Evolutionary conservation across 2,113 vertebrate species (phyloP).

Genomic region (Channa maculata): DNA sequence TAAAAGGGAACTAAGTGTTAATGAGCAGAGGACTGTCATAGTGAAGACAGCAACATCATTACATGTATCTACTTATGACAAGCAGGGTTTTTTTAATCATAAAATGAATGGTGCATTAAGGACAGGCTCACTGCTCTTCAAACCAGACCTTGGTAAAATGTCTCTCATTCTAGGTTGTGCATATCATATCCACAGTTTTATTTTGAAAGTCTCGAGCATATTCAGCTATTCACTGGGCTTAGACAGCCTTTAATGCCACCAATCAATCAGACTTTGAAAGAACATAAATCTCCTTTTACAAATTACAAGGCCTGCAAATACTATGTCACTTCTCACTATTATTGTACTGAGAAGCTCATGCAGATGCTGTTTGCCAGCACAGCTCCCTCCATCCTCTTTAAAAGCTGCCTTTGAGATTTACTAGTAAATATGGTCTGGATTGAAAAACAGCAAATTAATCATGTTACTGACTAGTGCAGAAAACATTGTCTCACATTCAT

Average conservation of each 20-base stretch:
- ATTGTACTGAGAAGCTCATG: too few relatives aligned
- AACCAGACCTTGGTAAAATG: slow-evolving; percentile 15
- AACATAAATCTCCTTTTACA: neutral
- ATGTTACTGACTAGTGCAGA: neutral
- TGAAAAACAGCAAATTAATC: slow-evolving; percentile 12
- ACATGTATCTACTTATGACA: slow-evolving; percentile 24
- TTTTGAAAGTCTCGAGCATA: neutral
- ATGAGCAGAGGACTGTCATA: slow-evolving; percentile 36
- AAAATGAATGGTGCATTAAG: neutral
- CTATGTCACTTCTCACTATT: too few relatives aligned
- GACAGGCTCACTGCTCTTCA: slow-evolving; percentile 9
- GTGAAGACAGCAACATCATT: slow-evolving; percentile 46
- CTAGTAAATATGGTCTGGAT: neutral
- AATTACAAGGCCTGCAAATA: too few relatives aligned
- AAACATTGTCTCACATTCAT: slow-evolving; percentile 5
- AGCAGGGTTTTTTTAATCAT: neutral
- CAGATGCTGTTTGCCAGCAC: too few relatives aligned
- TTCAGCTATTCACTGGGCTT: neutral
- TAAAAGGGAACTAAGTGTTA: slow-evolving; percentile 66
- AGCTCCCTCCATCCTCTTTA: too few relatives aligned
- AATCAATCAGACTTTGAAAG: neutral
- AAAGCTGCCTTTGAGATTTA: neutral
- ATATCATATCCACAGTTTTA: neutral
- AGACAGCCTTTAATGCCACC: too few relatives aligned
- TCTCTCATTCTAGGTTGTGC: neutral